Evolutionary conservation across 2,113 vertebrate species (phyloP).

Genomic region (Semicossyphus pulcher): DNA sequence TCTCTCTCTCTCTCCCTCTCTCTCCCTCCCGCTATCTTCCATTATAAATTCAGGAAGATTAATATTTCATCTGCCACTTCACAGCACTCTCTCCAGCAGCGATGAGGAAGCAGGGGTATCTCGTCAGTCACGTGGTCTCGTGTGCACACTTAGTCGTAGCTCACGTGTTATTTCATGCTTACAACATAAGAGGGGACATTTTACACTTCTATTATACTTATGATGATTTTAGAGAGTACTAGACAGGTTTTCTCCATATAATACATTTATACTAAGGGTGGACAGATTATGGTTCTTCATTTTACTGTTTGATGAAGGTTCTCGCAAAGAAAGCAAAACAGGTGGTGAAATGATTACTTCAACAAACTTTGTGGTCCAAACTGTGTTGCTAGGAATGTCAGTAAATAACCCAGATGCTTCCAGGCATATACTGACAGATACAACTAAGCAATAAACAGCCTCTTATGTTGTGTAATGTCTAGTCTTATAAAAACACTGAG

Average conservation of each 20-base stretch:
- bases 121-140: not conserved
- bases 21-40: slow-evolving; percentile 11
- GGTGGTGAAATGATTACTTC: too few species aligned
- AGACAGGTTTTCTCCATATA: too few species aligned
- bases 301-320: not conserved
- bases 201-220: not conserved
- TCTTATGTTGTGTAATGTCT: not conserved
- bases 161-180: slow-evolving; percentile 38
- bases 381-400: too few species aligned
- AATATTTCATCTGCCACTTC: slow-evolving; percentile 72
- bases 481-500: not conserved
- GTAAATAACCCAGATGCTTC: too few species aligned
- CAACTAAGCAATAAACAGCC: too few species aligned
- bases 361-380: too few species aligned
- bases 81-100: slow-evolving; percentile 2
- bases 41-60: slow-evolving; percentile 66
- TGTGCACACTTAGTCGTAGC: not conserved
- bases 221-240: not conserved
- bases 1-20: not conserved
- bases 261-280: not conserved
- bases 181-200: not conserved
- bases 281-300: not conserved
- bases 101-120: not conserved
- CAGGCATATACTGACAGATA: too few species aligned
- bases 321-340: not conserved